phyloP scores from a whole-genome alignment of 2,113 vertebrate species.

The Indicator maculatus region DNA sequence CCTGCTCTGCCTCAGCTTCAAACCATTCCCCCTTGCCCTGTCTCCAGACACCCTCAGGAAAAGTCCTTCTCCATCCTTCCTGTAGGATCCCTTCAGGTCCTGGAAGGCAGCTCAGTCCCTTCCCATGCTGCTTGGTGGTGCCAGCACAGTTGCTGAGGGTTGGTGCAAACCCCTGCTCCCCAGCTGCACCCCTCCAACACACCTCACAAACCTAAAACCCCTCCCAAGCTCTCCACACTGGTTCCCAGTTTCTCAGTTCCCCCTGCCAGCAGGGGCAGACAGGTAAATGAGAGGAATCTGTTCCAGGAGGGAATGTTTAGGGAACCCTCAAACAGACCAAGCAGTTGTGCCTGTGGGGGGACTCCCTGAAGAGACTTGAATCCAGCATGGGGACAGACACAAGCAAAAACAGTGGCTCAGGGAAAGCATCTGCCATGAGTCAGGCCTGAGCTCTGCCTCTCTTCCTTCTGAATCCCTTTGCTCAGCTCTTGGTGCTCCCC shows the following conservation, averaged over 20 bases:
- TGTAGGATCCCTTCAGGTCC: no score
- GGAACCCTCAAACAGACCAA: neutral
- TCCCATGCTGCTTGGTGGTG: neutral
- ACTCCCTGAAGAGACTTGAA: neutral
- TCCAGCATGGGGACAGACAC: neutral
- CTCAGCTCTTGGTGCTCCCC: neutral
- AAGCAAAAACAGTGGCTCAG: neutral
- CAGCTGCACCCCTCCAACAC: neutral
- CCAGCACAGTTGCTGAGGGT: neutral
- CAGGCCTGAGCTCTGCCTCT: neutral
- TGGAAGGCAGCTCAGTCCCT: neutral
- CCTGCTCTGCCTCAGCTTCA: no score
- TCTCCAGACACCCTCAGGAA: no score
- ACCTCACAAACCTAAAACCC: neutral
- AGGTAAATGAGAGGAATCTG: neutral
- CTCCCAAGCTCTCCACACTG: neutral
- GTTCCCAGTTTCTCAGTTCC: neutral
- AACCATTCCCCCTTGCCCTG: no score
- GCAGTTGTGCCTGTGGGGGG: neutral
- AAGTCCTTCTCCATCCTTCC: no score
- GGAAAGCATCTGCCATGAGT: neutral
- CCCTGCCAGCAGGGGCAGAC: neutral
- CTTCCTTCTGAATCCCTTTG: neutral
- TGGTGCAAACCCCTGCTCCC: neutral
- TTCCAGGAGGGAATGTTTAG: neutral